Evolutionary conservation across 2,113 vertebrate species (phyloP).

Genomic region (Motacilla alba): DNA sequence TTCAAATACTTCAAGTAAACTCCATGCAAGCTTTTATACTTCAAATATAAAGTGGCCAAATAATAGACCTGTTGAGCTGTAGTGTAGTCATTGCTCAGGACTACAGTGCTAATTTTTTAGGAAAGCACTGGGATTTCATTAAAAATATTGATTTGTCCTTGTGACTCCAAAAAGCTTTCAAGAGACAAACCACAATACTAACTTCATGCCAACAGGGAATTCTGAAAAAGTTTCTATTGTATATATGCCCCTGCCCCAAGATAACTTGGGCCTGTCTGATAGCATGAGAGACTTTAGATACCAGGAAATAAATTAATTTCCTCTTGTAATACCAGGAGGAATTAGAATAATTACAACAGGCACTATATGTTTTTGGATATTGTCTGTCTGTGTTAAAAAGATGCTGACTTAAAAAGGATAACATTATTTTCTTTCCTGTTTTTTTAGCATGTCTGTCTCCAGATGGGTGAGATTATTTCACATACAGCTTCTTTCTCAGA

Average conservation of each 20-base stretch:
- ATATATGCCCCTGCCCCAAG: neutral
- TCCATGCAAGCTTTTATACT: neutral
- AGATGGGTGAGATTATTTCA: neutral
- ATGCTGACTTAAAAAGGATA: neutral
- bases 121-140: neutral
- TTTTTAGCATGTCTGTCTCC: neutral
- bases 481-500: neutral
- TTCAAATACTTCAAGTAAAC: neutral
- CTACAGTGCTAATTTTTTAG: neutral
- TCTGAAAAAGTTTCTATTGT: neutral
- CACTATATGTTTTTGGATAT: neutral
- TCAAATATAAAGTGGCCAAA: neutral
- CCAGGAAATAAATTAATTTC: constrained; percentile 33
- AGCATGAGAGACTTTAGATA: neutral
- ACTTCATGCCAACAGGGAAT: neutral
- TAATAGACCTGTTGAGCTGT: neutral
- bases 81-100: neutral
- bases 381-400: neutral
- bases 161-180: neutral
- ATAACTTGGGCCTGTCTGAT: neutral
- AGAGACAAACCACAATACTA: neutral
- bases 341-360: constrained; percentile 13
- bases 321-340: neutral
- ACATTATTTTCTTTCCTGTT: neutral
- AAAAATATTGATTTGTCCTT: neutral